These are phyloP conservation scores for Beaufortia kweichowensis DNA, from an alignment of 2,113 vertebrate genomes.

Conservation along the genomic window DNA sequence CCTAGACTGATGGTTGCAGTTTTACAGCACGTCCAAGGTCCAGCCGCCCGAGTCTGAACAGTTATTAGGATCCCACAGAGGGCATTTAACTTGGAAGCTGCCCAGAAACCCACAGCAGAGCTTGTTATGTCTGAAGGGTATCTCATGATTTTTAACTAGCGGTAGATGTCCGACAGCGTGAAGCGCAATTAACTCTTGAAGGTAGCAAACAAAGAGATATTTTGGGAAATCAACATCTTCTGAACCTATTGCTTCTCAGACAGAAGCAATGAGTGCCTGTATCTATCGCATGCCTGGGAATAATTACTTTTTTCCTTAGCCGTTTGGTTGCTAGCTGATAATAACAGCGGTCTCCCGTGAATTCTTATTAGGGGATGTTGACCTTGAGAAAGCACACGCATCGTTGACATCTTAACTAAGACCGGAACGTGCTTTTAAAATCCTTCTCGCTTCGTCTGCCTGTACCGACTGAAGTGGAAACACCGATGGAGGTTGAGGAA, in stretches of 20 bases:
- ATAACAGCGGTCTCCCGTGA: slow-evolving; percentile 65
- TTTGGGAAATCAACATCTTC: slow-evolving; percentile 57
- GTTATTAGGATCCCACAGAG: slow-evolving; percentile 47
- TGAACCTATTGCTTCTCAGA: slow-evolving; percentile 48
- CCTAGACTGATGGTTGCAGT: slow-evolving; percentile 60
- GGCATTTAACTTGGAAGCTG: slow-evolving; percentile 35
- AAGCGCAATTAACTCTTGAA: slow-evolving; percentile 51
- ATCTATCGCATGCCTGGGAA: slow-evolving; percentile 60
- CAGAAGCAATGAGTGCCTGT: slow-evolving; percentile 57
- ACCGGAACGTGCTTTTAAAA: slow-evolving; percentile 59
- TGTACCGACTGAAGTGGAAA: slow-evolving; percentile 69
- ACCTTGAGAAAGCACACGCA: slow-evolving; percentile 70
- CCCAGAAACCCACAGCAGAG: slow-evolving; percentile 56
- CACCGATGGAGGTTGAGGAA: slow-evolving; percentile 70
- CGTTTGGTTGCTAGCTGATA: slow-evolving; percentile 65
- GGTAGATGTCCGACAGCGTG: slow-evolving; percentile 48
- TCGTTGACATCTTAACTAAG: slow-evolving; percentile 71
- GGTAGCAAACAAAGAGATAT: slow-evolving; percentile 45
- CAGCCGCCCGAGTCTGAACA: slow-evolving; percentile 40
- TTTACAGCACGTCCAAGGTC: slow-evolving; percentile 67
- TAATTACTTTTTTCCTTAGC: slow-evolving; percentile 56
- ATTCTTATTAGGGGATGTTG: slow-evolving; percentile 69
- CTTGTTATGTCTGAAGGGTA: slow-evolving; percentile 60
- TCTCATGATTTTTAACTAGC: slow-evolving; percentile 56
- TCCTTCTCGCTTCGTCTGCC: slow-evolving; percentile 64